Evolutionary conservation across 1,140 invertebrate genomes (phyloP).

Genomic region (Ditylenchus dipsaci): DNA sequence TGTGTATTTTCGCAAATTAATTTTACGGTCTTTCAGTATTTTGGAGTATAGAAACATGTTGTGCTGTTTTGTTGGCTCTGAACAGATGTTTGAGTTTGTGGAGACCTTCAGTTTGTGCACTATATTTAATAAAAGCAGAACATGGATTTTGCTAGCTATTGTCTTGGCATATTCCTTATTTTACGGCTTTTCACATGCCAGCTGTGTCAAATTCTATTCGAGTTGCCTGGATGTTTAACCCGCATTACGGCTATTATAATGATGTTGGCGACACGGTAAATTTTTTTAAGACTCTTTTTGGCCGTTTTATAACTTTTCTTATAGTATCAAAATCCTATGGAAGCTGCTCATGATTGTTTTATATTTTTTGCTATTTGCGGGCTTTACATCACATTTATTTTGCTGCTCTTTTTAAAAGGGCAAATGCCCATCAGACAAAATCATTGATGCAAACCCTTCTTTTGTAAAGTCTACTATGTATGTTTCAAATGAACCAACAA

Average conservation of each 20-base stretch:
- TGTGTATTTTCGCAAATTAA: background rate
- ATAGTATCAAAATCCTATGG: background rate
- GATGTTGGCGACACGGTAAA: background rate
- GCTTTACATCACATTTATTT: no score
- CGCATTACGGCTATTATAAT: constrained; percentile 13
- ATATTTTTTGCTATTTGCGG: background rate
- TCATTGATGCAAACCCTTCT: no score
- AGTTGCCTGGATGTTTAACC: constrained; percentile 24
- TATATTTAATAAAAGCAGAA: constrained; percentile 9
- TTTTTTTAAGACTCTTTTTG: background rate
- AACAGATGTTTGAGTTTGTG: constrained; percentile 17
- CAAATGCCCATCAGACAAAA: no score
- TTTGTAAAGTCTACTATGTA: no score
- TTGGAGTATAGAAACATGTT: constrained; percentile 1
- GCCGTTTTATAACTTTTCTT: background rate
- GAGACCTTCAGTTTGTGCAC: background rate
- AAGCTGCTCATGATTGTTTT: background rate
- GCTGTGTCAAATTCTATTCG: background rate
- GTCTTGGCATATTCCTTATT: constrained; percentile 12
- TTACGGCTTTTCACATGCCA: constrained; percentile 9
- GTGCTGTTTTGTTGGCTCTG: constrained; percentile 1
- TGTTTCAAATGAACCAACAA: no score
- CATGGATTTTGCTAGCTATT: constrained; percentile 16
- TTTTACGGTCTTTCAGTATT: background rate
- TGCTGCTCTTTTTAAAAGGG: no score